Conservation (phyloP, 2,113 vertebrate genomes). For the Corvus moneduloides region DNA sequence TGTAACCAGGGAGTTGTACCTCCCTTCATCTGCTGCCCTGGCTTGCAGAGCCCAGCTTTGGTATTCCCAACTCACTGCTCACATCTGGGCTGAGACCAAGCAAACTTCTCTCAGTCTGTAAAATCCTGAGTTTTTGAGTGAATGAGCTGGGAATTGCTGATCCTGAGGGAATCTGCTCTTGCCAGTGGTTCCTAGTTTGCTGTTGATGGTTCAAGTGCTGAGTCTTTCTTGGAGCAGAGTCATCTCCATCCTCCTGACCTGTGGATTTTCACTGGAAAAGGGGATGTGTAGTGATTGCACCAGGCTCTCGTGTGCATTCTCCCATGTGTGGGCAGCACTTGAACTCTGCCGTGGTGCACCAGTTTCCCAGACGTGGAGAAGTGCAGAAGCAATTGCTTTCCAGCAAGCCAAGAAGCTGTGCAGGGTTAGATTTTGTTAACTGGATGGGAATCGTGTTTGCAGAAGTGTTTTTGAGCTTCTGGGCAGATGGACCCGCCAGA, state of each 20-base stretch:
- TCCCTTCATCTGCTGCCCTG: neutral
- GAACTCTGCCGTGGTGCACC: fast-evolving
- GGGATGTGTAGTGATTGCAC: neutral
- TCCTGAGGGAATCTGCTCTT: neutral
- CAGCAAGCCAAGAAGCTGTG: neutral
- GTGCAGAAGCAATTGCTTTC: neutral
- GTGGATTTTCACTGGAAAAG: neutral
- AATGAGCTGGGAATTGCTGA: neutral
- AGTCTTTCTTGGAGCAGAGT: neutral
- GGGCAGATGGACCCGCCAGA: neutral
- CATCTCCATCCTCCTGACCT: neutral
- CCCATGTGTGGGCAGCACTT: fast-evolving
- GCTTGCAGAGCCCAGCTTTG: neutral
- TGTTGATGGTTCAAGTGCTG: neutral
- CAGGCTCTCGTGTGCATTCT: neutral
- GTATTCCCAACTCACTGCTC: neutral
- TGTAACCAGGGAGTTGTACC: neutral
- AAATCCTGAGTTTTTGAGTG: fast-evolving
- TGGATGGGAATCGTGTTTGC: neutral
- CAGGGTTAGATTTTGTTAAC: neutral
- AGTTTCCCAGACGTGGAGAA: fast-evolving
- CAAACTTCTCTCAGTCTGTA: neutral
- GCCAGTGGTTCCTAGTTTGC: neutral
- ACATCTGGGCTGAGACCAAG: neutral
- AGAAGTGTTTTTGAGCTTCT: neutral